phyloP scores from a whole-genome alignment of 1,140 invertebrate genomes.

The Halictus rubicundus region DNA sequence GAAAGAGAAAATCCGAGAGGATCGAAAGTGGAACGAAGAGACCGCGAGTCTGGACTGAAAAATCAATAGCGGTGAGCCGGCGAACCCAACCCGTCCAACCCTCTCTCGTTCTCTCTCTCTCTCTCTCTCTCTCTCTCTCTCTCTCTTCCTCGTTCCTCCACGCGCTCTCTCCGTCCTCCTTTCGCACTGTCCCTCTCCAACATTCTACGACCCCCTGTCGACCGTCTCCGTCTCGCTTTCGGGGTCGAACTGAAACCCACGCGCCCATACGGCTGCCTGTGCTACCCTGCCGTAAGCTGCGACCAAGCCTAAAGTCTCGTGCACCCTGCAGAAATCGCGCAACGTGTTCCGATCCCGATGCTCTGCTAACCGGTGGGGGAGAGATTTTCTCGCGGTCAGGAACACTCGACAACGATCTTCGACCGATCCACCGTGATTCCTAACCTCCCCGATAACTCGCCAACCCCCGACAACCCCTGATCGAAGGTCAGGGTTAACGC shows the following conservation, averaged over 20 bases:
- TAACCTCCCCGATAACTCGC: no score
- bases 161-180: conserved; percentile 18
- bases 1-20: conserved; percentile 56
- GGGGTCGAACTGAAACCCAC: conserved; percentile 67
- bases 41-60: conserved; percentile 78
- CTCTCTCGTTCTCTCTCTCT: conserved; percentile 39
- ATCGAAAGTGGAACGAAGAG: conserved; percentile 69
- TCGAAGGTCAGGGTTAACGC: conserved; percentile 51
- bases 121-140: conserved; percentile 46
- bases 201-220: conserved; percentile 18
- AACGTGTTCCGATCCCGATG: conserved; percentile 7
- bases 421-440: neutral
- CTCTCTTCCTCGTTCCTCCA: conserved; percentile 6
- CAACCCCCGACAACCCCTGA: neutral
- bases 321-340: conserved; percentile 45
- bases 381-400: conserved; percentile 9
- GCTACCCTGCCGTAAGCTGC: conserved; percentile 52
- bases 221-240: conserved; percentile 49
- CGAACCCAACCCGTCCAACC: conserved; percentile 77
- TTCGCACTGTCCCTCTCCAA: conserved; percentile 45
- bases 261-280: conserved; percentile 56
- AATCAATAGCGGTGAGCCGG: conserved; percentile 80
- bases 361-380: conserved; percentile 26
- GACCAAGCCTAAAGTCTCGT: conserved; percentile 64
- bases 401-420: conserved; percentile 1